Percentiles rank a stretch among this genome's conserved stretches.
Conservation (phyloP, 2,888 invertebrate genomes). For the Acanthoscelides obtectus region DNA sequence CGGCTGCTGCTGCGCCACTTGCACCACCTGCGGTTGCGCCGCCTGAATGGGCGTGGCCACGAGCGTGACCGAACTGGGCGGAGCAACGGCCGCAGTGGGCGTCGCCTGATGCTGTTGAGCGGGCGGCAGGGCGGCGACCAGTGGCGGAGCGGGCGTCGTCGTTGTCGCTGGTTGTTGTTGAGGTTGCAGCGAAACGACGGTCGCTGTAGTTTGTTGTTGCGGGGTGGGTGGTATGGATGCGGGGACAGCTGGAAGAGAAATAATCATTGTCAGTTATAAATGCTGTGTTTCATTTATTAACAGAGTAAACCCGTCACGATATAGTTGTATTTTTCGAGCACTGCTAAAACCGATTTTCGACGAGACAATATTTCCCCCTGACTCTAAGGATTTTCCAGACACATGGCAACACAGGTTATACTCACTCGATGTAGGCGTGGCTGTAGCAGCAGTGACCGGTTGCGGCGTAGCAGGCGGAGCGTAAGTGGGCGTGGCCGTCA, state of each 20-base stretch:
- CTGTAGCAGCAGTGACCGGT: conserved; percentile 29
- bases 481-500: conserved; percentile 56
- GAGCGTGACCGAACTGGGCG: conserved; percentile 8
- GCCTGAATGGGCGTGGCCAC: conserved; percentile 2
- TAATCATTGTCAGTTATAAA: no score
- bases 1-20: conserved; percentile 9
- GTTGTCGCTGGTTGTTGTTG: conserved; percentile 7
- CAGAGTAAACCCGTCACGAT: no score
- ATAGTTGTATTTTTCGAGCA: no score
- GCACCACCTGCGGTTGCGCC: conserved; percentile 17
- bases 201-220: conserved; percentile 17
- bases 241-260: conserved; percentile 16
- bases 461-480: conserved; percentile 44
- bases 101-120: conserved; percentile 5
- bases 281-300: no score
- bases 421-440: not conserved
- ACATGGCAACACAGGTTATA: no score
- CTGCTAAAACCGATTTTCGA: no score
- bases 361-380: no score
- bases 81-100: conserved; percentile 9
- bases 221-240: conserved; percentile 22
- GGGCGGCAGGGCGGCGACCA: conserved; percentile 29
- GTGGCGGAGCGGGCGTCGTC: conserved; percentile 18
- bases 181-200: conserved; percentile 8
- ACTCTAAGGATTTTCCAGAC: no score